Base-by-base conservation (phyloP, 2,888 invertebrate genomes). In the Idaea biselata region DNA sequence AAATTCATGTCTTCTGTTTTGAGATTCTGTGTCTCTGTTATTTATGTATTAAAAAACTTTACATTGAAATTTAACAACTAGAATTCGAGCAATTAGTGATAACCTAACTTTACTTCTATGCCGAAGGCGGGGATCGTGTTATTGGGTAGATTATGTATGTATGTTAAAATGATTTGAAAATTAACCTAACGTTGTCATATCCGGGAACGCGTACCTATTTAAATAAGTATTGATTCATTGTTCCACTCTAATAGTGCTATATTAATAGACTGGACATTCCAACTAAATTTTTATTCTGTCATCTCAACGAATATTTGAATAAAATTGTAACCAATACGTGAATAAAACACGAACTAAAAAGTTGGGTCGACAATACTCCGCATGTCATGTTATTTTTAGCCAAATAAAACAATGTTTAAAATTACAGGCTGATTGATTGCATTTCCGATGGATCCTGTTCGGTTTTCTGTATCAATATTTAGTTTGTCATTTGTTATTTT, bases 391-490 rank as follows among this genome's bases (percentile, higher is more conserved):
- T 69, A 69, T 60, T 61, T 57, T 56, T 58, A 61, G 61, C 44
- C 63, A 66, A 63, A 63, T 55, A 59, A 61, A 66, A 66, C 66
- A 32, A 16, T 63, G 66, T 69, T 71, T 67, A 69, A 70, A 69
- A 63, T 65, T 63, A 66, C 67, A 59, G 60, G 60, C 44, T 67
- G 69, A 71, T 69, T 71, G 67, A 69, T 69, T 71, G 62, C 61
- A 60, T 57, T 61, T 53, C 57, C 63, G 67, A 71, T 66, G 67
- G 66, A 67, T 63, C 16, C 54, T 25, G 58, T 58, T 54, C 60
- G 58, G 57, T 6, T 18, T 31, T 44, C 18, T 18, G 8, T 17
- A 18, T 18, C 56, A 56, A 56, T 18, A 18, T 56, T 18, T 56
- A 18, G 55, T 55, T 55, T 58, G 6, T 58, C 18, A 60, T 60